Base-by-base conservation (phyloP, 2,797 vertebrate species). In the Heteromormyrus szaboi region DNA sequence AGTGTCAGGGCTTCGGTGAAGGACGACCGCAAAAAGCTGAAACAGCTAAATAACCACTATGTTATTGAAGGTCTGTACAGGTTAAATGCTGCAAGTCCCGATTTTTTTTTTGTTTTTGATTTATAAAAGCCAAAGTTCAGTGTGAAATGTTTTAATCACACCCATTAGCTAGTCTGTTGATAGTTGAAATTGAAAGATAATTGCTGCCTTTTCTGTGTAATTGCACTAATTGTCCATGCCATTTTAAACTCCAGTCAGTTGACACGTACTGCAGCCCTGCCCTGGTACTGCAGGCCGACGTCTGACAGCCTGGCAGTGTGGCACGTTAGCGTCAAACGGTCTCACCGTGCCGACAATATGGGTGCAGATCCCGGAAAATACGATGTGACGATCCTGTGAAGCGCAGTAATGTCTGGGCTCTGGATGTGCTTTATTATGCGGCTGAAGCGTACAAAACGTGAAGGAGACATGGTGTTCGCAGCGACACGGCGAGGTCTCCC, bases 71-170 rank as follows among this genome's bases (percentile, higher is more conserved):
- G 48, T 25, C 48, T 44, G 29, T 12, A 56, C 1, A 81, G 50
- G 86, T 62, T 68, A 87, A 68, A 65, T 25, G 14, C 17, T 51
- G 17, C 8, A 17, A 46, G 86, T 4, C 37, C 17, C 14, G 4
- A 1, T 54, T 29, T 85, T 29, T 17, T 85, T 17, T 19, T 85
- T 87, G 54, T 87, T 87, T 19, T 87, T 46, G 3, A 62, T 87
- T 62, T 62, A 54, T 65, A 65, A 65, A 87, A 17, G 54, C 50
- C 29, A 44, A 41, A 65, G 37, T 87, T 44, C 54, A 65, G 19
- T 22, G 86, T 65, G 56, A 41, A 25, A 87, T 48, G n/a, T 68
- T 54, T 87, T 87, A 65, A 87, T 87, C 62, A 22, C 25, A 33
- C 41, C 86, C 19, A 87, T 87, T 87, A 22, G 59, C 37, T 11